Evolutionary conservation across 2,888 invertebrate genomes (phyloP), one percentile per base, ranked within the genome.

Genomic region (Cenopis cana): DNA sequence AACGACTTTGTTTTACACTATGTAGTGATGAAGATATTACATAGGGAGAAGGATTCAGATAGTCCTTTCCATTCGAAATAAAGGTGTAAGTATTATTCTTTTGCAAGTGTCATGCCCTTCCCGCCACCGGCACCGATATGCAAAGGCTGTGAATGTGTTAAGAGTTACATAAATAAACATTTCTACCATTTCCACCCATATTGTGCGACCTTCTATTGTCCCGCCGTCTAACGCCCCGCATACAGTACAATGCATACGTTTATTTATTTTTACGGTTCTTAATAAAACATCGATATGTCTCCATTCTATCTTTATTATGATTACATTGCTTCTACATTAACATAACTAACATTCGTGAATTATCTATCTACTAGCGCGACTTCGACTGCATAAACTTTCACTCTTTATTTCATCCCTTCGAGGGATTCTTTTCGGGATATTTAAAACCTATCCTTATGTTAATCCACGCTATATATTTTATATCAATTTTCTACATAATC

Each of bases 121-220:
- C 18, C 18, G 50, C 10, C 50, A 29, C 24, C 14, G n/a, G n/a
- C n/a, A n/a, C n/a, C 24, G 24, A 24, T 29, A 55, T 55, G n/a
- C 33, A 55, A 29, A 14, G n/a, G 55, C 9, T 33, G 50, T 54
- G 52, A 46, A 46, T 46, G 10, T 55, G 14, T 33, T 55, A 9
- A 33, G 17, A 55, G 29, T 33, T 55, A 55, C 33, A 55, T 55
- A 33, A 55, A 55, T 29, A 55, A 33, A 55, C 33, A 55, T 9
- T 29, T 55, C 55, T 17, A 24, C 55, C 33, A 55, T 9, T 29
- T 55, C 55, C 33, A 24, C 55, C 55, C 55, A 33, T 55, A 55
- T 55, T 55, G 55, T 55, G 55, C n/a, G 33, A 38, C 18, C 59
- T 57, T 17, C 20, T 33, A 18, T 59, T 59, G 20, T 59, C 11